phyloP scores from a whole-genome alignment of 2,797 vertebrate species.

The Arctocebus calabarensis region DNA sequence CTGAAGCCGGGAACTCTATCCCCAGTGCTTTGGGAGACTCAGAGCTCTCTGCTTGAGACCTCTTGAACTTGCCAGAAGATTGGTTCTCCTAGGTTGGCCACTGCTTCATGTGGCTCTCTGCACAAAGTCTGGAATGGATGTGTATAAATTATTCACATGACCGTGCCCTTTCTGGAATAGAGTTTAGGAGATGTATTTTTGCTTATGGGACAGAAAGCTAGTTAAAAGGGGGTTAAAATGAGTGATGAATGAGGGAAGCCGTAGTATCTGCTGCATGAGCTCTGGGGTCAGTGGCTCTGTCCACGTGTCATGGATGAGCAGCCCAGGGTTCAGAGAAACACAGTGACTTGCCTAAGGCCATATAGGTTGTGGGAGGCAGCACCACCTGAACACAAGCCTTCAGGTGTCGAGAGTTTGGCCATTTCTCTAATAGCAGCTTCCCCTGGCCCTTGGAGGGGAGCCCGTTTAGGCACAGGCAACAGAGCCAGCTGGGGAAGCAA shows the following conservation, averaged over 20 bases:
- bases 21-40: background rate
- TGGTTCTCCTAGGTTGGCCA: background rate
- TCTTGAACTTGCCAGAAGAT: background rate
- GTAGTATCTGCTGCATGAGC: background rate
- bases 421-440: background rate
- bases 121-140: background rate
- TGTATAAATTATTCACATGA: background rate
- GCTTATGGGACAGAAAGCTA: background rate
- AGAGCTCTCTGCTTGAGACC: background rate
- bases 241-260: background rate
- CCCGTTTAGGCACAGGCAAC: background rate
- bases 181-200: background rate
- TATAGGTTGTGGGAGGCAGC: background rate
- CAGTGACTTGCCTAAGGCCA: background rate
- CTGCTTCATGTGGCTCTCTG: background rate
- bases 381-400: background rate
- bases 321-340: background rate
- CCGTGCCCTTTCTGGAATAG: background rate
- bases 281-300: background rate
- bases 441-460: background rate
- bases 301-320: background rate
- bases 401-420: background rate
- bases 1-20: background rate
- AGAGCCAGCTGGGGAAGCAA: background rate
- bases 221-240: background rate